Conservation (phyloP, 2,888 invertebrate genomes). For the Temnothorax unifasciatus region DNA sequence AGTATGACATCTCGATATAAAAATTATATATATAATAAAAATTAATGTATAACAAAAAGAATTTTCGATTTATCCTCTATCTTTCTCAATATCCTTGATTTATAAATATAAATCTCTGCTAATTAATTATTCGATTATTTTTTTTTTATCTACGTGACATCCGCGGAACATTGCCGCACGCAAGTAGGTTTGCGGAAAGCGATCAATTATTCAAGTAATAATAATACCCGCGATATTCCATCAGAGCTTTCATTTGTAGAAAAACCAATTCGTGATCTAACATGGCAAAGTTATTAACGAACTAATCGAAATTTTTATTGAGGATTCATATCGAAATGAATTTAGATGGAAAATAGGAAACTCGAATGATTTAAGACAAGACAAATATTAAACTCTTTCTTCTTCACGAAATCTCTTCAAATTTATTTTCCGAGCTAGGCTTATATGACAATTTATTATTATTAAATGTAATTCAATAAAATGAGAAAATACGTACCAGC, state of each 20-base stretch:
- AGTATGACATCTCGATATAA: neutral
- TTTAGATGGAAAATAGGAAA: neutral
- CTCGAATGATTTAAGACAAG: neutral
- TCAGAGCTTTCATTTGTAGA: slow-evolving; percentile 1
- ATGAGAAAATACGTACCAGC: slow-evolving; percentile 75
- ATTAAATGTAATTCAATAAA: neutral
- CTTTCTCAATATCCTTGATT: neutral
- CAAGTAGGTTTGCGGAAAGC: neutral
- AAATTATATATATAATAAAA: neutral
- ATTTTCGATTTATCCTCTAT: neutral
- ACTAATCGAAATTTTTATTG: neutral
- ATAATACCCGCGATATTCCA: neutral
- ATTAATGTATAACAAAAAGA: neutral
- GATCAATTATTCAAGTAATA: slow-evolving; percentile 29
- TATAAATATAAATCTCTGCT: slow-evolving; percentile 12
- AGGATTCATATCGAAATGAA: neutral
- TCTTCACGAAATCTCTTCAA: neutral
- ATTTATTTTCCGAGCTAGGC: neutral
- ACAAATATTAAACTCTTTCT: neutral
- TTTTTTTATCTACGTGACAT: neutral
- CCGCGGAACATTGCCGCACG: neutral
- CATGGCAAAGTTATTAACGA: neutral
- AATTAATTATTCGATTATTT: slow-evolving; percentile 21
- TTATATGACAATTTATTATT: neutral
- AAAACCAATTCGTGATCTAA: neutral